Conservation (phyloP, 2,888 invertebrate species). For the Diaperis boleti region DNA sequence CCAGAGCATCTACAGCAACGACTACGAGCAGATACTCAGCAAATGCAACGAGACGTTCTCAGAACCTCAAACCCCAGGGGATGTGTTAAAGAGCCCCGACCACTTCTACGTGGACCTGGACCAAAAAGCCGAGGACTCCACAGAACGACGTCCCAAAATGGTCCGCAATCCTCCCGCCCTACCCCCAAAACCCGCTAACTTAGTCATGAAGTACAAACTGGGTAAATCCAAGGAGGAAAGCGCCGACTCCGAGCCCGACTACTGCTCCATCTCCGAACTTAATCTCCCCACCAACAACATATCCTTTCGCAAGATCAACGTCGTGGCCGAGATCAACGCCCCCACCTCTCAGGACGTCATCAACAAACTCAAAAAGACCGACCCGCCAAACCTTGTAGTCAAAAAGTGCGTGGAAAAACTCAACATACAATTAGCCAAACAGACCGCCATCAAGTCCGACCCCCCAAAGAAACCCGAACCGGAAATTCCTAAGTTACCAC, state of each 20-base stretch:
- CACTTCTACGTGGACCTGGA: slow-evolving; percentile 78
- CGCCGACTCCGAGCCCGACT: slow-evolving; percentile 74
- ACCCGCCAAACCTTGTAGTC: slow-evolving; percentile 52
- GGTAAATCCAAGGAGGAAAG: slow-evolving; percentile 52
- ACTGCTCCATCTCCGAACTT: slow-evolving; percentile 83
- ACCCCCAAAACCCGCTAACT: slow-evolving; percentile 83
- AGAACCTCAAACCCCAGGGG: too few species aligned
- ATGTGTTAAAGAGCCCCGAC: slow-evolving; percentile 64
- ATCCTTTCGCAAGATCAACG: slow-evolving; percentile 58
- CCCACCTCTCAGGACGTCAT: slow-evolving; percentile 55
- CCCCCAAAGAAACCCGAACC: slow-evolving; percentile 65
- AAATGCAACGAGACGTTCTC: slow-evolving; percentile 63
- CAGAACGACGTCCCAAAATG: slow-evolving; percentile 68
- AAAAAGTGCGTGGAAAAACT: slow-evolving; percentile 62
- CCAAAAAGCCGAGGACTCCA: slow-evolving; percentile 40
- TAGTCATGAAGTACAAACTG: slow-evolving; percentile 74
- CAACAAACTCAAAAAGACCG: slow-evolving; percentile 48
- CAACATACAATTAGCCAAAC: slow-evolving; percentile 61
- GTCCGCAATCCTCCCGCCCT: slow-evolving; percentile 79
- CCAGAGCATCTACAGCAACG: slow-evolving; percentile 80
- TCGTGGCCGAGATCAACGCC: slow-evolving; percentile 62
- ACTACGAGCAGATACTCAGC: slow-evolving; percentile 78
- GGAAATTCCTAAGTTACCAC: slow-evolving; percentile 80
- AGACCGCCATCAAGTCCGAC: slow-evolving; percentile 57
- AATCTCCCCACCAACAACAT: slow-evolving; percentile 65